Evolutionary conservation across 2,113 vertebrate genomes (phyloP), one percentile per base, ranked within the genome.

Genomic region (Burhinus oedicnemus): DNA sequence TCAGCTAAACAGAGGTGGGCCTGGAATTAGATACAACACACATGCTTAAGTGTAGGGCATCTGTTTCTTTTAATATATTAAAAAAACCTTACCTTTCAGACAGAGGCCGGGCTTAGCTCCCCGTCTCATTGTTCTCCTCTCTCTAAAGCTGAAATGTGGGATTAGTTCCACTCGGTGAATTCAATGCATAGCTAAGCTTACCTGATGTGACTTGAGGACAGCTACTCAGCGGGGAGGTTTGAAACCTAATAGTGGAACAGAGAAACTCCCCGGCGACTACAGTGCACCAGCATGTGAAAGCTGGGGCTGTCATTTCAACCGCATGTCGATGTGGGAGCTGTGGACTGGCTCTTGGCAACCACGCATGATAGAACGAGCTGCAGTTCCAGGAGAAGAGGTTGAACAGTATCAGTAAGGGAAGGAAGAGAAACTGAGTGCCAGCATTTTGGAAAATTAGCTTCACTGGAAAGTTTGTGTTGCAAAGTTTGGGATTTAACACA

Each of bases 181-280:
- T 94, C 97, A 92, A 92, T 95, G 91, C 96, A 98, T 91, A 97
- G 94, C 92, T 98, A 95, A 98, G 82, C 96, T 98, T 97, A 96
- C 95, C 94, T 97, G 94, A 93, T 95, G 85, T 96, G 96, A 93
- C 92, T 96, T 72, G 93, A 95, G 87, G 87, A 96, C 92, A 97
- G 98, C 96, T 95, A 95, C 98, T 97, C 98, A 97, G 97, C 96
- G 85, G 98, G 97, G 98, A 97, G 96, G 94, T 95, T 97, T 93
- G 89, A 89, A 96, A 96, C 97, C 96, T 97, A 96, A 98, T 85
- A 97, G 97, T 89, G 83, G 87, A 98, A 97, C 98, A 98, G 97
- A 94, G 96, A 93, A 97, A 84, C 95, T 98, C 98, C 97, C 98
- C 75, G 79, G 89, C 32, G 92, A 91, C 90, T 66, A 45, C 51